phyloP scores from a whole-genome alignment of 2,113 vertebrate species.

The Odontesthes bonariensis region DNA sequence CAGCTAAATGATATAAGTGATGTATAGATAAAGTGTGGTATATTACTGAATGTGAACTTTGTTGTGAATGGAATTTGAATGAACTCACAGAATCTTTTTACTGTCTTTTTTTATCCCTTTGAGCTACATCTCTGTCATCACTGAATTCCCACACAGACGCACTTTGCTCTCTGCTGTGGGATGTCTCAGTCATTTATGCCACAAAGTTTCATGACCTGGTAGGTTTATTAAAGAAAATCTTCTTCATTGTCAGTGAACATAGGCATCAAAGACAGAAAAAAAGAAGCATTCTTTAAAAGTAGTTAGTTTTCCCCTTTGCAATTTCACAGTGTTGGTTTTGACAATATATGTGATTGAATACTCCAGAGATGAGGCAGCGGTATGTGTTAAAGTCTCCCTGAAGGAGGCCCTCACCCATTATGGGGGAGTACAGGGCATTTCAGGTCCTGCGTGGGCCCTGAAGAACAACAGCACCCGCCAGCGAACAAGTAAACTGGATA shows the following conservation, averaged over 20 bases:
- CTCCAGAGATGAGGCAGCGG: conserved; percentile 11
- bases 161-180: not conserved
- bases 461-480: conserved; percentile 21
- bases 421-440: not conserved
- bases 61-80: not conserved
- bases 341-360: not conserved
- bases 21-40: not conserved
- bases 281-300: conserved; percentile 5
- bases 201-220: not conserved
- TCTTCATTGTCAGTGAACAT: conserved; percentile 4
- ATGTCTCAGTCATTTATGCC: not conserved
- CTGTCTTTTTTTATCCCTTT: not conserved
- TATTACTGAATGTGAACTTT: not conserved
- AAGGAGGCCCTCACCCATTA: conserved; percentile 9
- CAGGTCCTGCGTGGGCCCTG: conserved; percentile 12
- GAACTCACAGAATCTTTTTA: not conserved
- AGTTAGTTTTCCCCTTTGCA: not conserved
- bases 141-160: not conserved
- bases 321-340: conserved; percentile 2
- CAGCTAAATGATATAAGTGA: not conserved
- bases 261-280: not conserved
- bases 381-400: conserved; percentile 13
- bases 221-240: not conserved
- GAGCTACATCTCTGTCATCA: not conserved
- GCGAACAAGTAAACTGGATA: conserved; percentile 24